Evolutionary conservation across 2,113 vertebrate species (phyloP).

Genomic region (Amblyopsis rosae): DNA sequence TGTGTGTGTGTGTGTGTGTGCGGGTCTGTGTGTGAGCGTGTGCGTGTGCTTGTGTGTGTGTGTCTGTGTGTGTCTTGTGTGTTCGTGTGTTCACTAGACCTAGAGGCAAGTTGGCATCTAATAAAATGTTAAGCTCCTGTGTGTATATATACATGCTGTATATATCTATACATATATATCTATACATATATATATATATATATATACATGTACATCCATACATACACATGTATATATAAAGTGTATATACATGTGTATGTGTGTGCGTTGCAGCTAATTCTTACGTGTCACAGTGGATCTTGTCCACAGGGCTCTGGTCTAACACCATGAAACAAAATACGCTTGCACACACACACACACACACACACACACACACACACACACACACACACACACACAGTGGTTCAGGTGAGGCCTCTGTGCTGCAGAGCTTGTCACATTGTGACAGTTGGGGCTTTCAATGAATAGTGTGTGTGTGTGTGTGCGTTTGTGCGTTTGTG

Average conservation of each 20-base stretch:
- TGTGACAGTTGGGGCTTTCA: conserved; percentile 57
- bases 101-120: conserved; percentile 56
- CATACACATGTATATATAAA: not conserved
- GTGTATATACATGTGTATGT: not conserved
- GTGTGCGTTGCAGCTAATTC: conserved; percentile 25
- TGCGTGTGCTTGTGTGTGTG: too few species aligned
- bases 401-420: conserved; percentile 56
- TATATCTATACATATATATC: not conserved
- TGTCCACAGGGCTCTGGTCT: conserved; percentile 35
- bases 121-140: conserved; percentile 23
- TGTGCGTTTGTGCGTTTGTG: conserved; percentile 8
- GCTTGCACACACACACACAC: not conserved
- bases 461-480: conserved; percentile 14
- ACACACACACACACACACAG: too few species aligned
- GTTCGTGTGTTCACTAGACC: conserved; percentile 25
- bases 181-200: not conserved
- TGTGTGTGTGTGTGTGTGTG: conserved; percentile 1
- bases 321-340: conserved; percentile 48
- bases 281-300: conserved; percentile 27
- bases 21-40: not conserved
- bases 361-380: too few species aligned
- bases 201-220: not conserved
- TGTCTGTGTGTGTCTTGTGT: not conserved
- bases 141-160: not conserved
- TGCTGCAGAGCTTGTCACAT: conserved; percentile 45